A percentile compares a stretch with the other conserved stretches of the same genome.
Conservation (phyloP, 2,797 vertebrate genomes). For the Leucoraja ocellata region DNA sequence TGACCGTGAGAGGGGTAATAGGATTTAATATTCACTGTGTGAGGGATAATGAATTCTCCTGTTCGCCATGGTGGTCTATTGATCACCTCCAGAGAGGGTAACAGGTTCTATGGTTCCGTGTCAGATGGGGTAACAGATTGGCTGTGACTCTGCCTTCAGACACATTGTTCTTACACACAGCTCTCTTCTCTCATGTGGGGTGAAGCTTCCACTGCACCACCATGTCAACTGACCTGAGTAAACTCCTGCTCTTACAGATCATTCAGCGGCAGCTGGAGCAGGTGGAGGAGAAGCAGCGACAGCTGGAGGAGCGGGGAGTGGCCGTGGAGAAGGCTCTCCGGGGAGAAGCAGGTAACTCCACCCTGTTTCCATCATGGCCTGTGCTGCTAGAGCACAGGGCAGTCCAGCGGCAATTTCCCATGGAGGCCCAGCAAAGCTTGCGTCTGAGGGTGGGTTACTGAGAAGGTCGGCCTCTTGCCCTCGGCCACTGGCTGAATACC, state of each 20-base stretch:
- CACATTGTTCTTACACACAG: not conserved
- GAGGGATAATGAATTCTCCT: too few relatives aligned
- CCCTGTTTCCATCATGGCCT: not conserved
- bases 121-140: not conserved
- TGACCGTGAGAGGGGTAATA: not conserved
- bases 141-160: too few relatives aligned
- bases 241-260: slow-evolving; percentile 62
- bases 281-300: slow-evolving; percentile 96
- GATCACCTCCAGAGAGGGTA: not conserved
- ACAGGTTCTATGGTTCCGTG: not conserved
- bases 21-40: not conserved
- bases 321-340: slow-evolving; percentile 94
- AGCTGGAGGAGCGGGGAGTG: slow-evolving; percentile 88
- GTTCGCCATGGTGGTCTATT: too few relatives aligned
- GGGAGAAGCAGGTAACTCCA: slow-evolving; percentile 91
- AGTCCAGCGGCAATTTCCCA: not conserved
- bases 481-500: not conserved
- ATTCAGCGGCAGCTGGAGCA: slow-evolving; percentile 98
- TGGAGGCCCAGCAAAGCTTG: too few relatives aligned
- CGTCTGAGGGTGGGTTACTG: not conserved
- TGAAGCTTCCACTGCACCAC: not conserved
- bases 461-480: not conserved
- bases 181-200: not conserved
- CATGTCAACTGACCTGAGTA: not conserved
- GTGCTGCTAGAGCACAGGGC: too few relatives aligned